These are phyloP conservation scores for Molanna angustata DNA, from an alignment of 2,888 invertebrate genomes.

Conservation along the genomic window DNA sequence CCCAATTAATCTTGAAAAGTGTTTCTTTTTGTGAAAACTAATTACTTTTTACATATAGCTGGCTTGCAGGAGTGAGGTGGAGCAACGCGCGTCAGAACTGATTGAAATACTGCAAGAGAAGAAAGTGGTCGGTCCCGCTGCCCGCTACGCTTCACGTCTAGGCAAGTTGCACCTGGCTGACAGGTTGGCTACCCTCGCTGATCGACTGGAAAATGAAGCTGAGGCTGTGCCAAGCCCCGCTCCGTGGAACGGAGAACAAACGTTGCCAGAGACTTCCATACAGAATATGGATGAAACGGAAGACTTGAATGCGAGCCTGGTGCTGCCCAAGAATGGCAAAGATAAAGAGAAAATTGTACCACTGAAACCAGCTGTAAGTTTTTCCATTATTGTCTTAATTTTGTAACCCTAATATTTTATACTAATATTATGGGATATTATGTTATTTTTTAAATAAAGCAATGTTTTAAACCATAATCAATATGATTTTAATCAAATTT, in stretches of 20 bases:
- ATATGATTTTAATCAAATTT: too few relatives aligned
- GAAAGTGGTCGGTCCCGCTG: constrained; percentile 75
- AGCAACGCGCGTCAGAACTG: constrained; percentile 83
- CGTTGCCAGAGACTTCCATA: constrained; percentile 44
- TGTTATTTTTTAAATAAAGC: too few relatives aligned
- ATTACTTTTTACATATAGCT: constrained; percentile 62
- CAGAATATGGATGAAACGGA: constrained; percentile 35
- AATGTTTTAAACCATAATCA: too few relatives aligned
- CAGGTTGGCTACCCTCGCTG: constrained; percentile 63
- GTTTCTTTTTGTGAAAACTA: too few relatives aligned
- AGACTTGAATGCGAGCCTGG: constrained; percentile 47
- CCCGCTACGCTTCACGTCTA: constrained; percentile 82
- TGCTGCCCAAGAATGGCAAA: constrained; percentile 47
- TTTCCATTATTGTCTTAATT: constrained; percentile 1
- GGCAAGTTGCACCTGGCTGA: constrained; percentile 77
- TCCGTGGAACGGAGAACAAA: constrained; percentile 43
- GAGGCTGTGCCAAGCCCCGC: constrained; percentile 25
- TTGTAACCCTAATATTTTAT: too few relatives aligned
- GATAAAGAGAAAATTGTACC: constrained; percentile 43
- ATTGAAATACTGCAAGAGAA: constrained; percentile 78
- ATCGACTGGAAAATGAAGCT: constrained; percentile 33
- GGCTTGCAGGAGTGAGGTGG: constrained; percentile 79
- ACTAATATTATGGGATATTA: too few relatives aligned
- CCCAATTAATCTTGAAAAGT: too few relatives aligned
- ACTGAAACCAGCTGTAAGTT: constrained; percentile 49